Evolutionary conservation across 64 coral and sea anemone species (phyloP).

Genomic region (Dendrophyllia cribrosa): DNA sequence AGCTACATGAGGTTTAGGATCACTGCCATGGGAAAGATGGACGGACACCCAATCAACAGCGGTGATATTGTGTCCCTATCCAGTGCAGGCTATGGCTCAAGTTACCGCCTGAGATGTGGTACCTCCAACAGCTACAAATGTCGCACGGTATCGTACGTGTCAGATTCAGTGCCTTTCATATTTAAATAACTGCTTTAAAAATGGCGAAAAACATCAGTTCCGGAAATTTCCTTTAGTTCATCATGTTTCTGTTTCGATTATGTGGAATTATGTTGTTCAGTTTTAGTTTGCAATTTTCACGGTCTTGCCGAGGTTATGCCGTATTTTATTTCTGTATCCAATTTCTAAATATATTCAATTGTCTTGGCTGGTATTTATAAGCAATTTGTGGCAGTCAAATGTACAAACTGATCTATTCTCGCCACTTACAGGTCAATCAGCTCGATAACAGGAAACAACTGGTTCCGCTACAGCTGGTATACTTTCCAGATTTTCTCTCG

Average conservation of each 20-base stretch:
- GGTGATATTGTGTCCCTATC: neutral
- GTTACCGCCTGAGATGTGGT: neutral
- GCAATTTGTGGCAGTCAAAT: no score
- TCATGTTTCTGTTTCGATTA: no score
- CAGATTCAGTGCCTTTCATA: neutral
- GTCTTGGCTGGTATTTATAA: no score
- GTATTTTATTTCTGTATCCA: no score
- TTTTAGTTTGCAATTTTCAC: no score
- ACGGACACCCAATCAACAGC: conserved; percentile 35
- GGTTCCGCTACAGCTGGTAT: neutral
- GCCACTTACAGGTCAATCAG: neutral
- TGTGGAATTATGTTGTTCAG: no score
- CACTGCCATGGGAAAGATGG: neutral
- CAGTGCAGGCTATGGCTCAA: neutral
- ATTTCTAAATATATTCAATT: no score
- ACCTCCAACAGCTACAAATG: neutral
- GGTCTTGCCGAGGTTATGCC: no score
- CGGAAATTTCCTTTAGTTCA: no score
- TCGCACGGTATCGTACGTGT: neutral
- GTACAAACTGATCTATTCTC: no score
- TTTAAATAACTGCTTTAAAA: neutral
- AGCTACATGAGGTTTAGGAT: neutral
- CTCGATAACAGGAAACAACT: conserved; percentile 6
- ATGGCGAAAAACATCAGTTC: no score
- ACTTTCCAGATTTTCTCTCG: conserved; percentile 69